Conservation (phyloP, 1,140 invertebrate genomes). For the Tigriopus japonicus region DNA sequence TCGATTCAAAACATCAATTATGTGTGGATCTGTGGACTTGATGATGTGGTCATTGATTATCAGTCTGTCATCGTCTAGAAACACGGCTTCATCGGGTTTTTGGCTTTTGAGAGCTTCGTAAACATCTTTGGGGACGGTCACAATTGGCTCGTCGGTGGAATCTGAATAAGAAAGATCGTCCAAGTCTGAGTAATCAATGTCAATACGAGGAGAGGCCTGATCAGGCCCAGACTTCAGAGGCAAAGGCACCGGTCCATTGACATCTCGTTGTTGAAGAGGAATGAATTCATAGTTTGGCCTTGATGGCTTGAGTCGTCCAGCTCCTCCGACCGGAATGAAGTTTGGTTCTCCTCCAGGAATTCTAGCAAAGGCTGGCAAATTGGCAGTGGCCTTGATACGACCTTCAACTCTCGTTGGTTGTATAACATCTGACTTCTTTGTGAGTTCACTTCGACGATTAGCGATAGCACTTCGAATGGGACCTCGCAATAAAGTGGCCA, state of each 20-base stretch:
- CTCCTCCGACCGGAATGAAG: background rate
- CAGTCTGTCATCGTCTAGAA: background rate
- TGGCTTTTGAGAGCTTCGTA: background rate
- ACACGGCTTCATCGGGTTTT: background rate
- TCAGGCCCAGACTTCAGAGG: background rate
- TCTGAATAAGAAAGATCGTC: too few species aligned
- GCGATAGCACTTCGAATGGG: constrained; percentile 15
- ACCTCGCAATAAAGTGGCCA: constrained; percentile 10
- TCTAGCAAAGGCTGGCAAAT: background rate
- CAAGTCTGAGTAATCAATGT: background rate
- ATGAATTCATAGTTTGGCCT: constrained; percentile 4
- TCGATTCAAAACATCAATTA: constrained; percentile 8
- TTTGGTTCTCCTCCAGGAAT: background rate
- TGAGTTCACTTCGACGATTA: constrained; percentile 7
- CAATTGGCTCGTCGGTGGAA: background rate
- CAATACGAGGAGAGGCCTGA: background rate
- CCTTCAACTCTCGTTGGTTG: too few species aligned
- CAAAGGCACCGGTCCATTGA: background rate
- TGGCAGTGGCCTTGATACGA: too few species aligned
- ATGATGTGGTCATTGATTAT: constrained; percentile 9
- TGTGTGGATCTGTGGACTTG: background rate
- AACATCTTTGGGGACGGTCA: background rate
- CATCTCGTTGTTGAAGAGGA: background rate
- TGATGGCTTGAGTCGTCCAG: background rate
- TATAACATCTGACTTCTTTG: background rate